Conservation (phyloP, 2,113 vertebrate genomes). For the Saccopteryx bilineata region DNA sequence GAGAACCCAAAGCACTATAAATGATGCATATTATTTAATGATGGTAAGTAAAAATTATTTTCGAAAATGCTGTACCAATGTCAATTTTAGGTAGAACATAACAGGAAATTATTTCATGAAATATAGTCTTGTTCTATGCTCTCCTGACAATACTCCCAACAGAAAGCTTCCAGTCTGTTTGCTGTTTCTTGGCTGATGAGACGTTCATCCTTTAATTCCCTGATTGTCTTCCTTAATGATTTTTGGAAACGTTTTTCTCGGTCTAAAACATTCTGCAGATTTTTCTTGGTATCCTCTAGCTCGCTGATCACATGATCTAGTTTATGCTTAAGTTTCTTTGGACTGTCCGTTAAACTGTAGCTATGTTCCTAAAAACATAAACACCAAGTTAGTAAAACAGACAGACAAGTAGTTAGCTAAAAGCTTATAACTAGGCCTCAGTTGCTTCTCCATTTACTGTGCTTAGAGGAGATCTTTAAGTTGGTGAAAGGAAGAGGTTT, state of each 20-base stretch:
- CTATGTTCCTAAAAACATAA: constrained; percentile 83
- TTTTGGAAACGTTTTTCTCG: constrained; percentile 78
- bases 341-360: constrained; percentile 85
- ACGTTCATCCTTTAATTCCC: constrained; percentile 78
- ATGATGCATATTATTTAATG: neutral
- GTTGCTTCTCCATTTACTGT: constrained; percentile 15
- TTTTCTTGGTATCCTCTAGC: constrained; percentile 80
- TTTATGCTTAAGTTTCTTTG: constrained; percentile 83
- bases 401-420: neutral
- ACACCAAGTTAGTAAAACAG: constrained; percentile 55
- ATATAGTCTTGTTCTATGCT: constrained; percentile 30
- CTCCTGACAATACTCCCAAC: constrained; percentile 69
- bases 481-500: neutral
- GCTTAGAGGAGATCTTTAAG: neutral
- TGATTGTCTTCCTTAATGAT: constrained; percentile 77
- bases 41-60: constrained; percentile 34
- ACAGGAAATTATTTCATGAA: constrained; percentile 49
- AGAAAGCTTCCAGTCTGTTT: constrained; percentile 76
- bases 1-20: constrained; percentile 19
- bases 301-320: constrained; percentile 82
- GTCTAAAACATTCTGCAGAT: constrained; percentile 77
- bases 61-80: neutral
- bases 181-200: constrained; percentile 83
- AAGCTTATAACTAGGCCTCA: constrained; percentile 9
- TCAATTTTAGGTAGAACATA: constrained; percentile 31